These are phyloP conservation scores for Sebastes baramenuke DNA, from an alignment of 2,797 vertebrate genomes.

Conservation along the genomic window DNA sequence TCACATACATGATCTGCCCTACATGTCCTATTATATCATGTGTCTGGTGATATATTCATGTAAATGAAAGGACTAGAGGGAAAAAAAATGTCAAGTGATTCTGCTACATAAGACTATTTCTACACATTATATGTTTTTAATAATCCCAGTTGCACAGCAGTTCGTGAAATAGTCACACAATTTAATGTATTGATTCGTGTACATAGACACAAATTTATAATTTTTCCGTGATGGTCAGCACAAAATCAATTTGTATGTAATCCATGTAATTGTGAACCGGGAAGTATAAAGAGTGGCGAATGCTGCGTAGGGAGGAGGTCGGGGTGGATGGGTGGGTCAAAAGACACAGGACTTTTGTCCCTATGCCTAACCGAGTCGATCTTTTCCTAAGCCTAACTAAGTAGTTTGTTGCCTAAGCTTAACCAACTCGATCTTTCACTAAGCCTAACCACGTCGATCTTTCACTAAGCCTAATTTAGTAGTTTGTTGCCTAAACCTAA, in stretches of 20 bases:
- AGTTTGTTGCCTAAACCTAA: too few relatives aligned
- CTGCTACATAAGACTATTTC: neutral
- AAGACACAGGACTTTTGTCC: neutral
- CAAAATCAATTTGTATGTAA: too few relatives aligned
- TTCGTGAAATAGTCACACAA: neutral
- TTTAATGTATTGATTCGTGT: neutral
- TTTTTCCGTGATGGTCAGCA: too few relatives aligned
- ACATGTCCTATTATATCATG: neutral
- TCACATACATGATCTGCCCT: conserved; percentile 1
- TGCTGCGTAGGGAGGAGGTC: neutral
- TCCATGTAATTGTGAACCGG: neutral
- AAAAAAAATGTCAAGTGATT: neutral
- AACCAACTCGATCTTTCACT: too few relatives aligned
- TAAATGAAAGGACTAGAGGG: neutral
- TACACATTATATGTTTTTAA: neutral
- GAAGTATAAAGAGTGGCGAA: neutral
- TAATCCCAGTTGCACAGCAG: neutral
- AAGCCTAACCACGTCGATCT: too few relatives aligned
- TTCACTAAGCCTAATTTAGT: too few relatives aligned
- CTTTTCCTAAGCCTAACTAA: too few relatives aligned
- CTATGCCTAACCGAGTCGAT: too few relatives aligned
- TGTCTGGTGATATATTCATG: neutral
- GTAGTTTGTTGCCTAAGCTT: too few relatives aligned
- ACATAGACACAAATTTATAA: too few relatives aligned
- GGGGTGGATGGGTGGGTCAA: neutral